Evolutionary conservation across 2,888 invertebrate genomes (phyloP), one percentile per base, ranked within the genome.

Genomic region (Ornithoptera alexandrae): DNA sequence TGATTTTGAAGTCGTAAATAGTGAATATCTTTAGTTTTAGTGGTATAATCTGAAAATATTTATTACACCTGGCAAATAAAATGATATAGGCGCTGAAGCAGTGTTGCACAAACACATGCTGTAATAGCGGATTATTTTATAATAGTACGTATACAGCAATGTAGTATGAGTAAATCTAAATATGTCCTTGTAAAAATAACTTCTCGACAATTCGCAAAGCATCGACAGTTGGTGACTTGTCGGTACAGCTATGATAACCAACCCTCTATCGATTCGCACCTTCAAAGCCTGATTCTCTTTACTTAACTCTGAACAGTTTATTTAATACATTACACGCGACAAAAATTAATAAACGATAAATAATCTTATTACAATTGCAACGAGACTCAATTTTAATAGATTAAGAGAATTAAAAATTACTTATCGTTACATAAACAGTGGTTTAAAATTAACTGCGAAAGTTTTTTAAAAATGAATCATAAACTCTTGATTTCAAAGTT

Each of bases 261-360:
- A 79, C 84, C 86, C 83, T 85, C 79, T 89, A 90, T 90, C 87
- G 90, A 90, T 90, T 86, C 82, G 80, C 80, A 77, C 79, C 81
- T 77, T 78, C 77, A 81, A 81, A 88, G 84, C 85, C 86, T 88
- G 86, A 86, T 86, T 86, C 85, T 81, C 82, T 46, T 46, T 80
- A 85, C 85, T 87, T 88, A 86, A 86, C 79, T 75, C 56, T 61
- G 36, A 22, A 30, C 56, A 12, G 12, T 50, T 56, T 12, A 42
- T 67, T 20, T 46, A 62, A 30, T 53, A 63, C 61, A 50, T 12
- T 62, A 36, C 24, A 66, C 18, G 61, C 10, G 18, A 62, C 42
- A 36, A 30, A 46, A 53, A 20, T 39, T 59, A 50, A 22, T 50
- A 62, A 58, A n/a, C 20, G 17, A 65, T 66, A 62, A 3, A 62